Conservation (phyloP, 2,113 vertebrate species). For the Hemibagrus wyckioides region DNA sequence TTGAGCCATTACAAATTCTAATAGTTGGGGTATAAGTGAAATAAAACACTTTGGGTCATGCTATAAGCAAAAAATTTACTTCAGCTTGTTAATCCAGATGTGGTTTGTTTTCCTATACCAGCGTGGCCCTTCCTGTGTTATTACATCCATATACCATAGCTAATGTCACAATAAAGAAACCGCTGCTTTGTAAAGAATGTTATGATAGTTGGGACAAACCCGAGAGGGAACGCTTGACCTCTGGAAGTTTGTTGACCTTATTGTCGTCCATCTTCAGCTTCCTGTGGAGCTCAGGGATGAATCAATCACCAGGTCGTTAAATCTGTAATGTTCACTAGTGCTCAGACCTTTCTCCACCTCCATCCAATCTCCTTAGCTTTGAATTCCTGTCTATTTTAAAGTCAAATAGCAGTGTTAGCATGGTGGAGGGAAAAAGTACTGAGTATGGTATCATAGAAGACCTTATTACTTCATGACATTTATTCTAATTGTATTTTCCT, state of each 20-base stretch:
- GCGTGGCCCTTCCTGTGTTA: background rate
- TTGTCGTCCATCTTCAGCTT: slow-evolving; percentile 30
- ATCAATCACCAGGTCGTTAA: slow-evolving; percentile 41
- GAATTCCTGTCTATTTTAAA: slow-evolving; percentile 26
- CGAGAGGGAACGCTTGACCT: slow-evolving; percentile 30
- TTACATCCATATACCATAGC: background rate
- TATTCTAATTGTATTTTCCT: background rate
- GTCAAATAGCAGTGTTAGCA: slow-evolving; percentile 32
- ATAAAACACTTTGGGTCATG: background rate
- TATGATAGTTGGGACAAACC: background rate
- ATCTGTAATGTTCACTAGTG: slow-evolving; percentile 14
- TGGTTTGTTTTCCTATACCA: background rate
- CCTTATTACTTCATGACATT: background rate
- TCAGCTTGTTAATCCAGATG: background rate
- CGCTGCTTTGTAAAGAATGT: slow-evolving; percentile 32
- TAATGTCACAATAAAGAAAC: slow-evolving; percentile 11
- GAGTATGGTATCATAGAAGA: background rate
- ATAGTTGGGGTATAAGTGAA: background rate
- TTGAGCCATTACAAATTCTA: background rate
- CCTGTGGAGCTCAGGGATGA: slow-evolving; percentile 16
- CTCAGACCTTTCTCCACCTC: slow-evolving; percentile 4
- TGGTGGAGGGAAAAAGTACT: background rate
- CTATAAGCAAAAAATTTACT: background rate
- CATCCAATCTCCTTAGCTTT: background rate
- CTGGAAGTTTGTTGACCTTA: slow-evolving; percentile 19